Conservation (phyloP, 2,113 vertebrate species). For the Conger conger region DNA sequence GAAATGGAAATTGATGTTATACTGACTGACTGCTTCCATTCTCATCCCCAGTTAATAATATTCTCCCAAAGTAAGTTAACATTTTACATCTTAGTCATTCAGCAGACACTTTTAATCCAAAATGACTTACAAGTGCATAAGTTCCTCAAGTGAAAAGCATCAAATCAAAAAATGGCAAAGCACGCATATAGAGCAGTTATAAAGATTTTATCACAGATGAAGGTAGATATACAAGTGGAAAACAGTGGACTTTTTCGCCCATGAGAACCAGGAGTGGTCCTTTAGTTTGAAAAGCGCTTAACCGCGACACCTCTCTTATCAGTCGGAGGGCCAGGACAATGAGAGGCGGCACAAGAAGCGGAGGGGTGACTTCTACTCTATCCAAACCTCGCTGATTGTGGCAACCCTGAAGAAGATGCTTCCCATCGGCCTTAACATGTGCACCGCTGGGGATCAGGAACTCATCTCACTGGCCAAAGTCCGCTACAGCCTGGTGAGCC, state of each 20-base stretch:
- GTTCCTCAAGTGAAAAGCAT: no score
- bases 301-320: constrained; percentile 40
- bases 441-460: constrained; percentile 94
- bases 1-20: background rate
- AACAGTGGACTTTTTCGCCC: background rate
- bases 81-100: no score
- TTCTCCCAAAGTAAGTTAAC: background rate
- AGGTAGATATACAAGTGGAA: background rate
- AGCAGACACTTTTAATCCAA: no score
- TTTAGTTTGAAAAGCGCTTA: background rate
- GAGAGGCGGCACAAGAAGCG: constrained; percentile 89
- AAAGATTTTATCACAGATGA: background rate
- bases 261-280: background rate
- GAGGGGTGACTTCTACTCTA: constrained; percentile 88
- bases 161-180: no score
- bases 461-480: constrained; percentile 90
- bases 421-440: constrained; percentile 97
- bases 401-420: constrained; percentile 95
- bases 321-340: constrained; percentile 88
- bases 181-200: no score
- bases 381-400: constrained; percentile 94
- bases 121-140: no score
- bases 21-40: background rate
- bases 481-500: constrained; percentile 84
- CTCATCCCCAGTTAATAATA: background rate